Evolutionary conservation across 2,797 vertebrate genomes (phyloP).

Genomic region (Pseudocheirus occidentalis): DNA sequence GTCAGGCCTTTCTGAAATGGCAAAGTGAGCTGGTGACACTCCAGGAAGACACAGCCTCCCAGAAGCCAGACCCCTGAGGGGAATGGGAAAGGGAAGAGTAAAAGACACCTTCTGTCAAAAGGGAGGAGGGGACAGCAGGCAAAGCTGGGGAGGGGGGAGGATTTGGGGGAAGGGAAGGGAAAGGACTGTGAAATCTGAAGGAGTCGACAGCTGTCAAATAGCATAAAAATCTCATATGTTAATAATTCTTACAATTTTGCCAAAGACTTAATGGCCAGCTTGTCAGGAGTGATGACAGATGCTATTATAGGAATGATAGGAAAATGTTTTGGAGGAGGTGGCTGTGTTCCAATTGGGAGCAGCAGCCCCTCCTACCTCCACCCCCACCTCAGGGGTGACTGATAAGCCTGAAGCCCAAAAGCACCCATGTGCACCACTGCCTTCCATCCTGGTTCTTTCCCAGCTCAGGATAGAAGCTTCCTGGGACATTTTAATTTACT

Average conservation of each 20-base stretch:
- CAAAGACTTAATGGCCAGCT: constrained; percentile 81
- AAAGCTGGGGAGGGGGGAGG: not conserved
- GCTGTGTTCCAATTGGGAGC: constrained; percentile 33
- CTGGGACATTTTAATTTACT: constrained; percentile 77
- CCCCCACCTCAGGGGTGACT: not conserved
- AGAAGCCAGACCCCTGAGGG: not conserved
- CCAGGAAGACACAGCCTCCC: not conserved
- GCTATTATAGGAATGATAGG: constrained; percentile 79
- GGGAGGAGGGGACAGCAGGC: not conserved
- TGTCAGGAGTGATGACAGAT: constrained; percentile 81
- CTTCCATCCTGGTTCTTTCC: not conserved
- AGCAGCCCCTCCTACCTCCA: not conserved
- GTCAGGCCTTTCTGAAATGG: not conserved
- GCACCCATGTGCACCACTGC: not conserved
- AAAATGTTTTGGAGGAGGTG: constrained; percentile 68
- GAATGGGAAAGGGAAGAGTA: not conserved
- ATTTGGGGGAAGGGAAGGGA: constrained; percentile 3
- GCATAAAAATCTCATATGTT: constrained; percentile 77
- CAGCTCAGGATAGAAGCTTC: constrained; percentile 66
- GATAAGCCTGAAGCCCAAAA: not conserved
- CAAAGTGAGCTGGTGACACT: not conserved
- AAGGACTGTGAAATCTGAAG: constrained; percentile 62
- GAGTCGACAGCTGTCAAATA: constrained; percentile 79
- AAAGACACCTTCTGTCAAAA: not conserved
- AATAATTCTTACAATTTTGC: constrained; percentile 82